These are phyloP conservation scores for Parazoanthus darwini DNA, from an alignment of 92 coral and sea anemone genomes.

Conservation along the genomic window DNA sequence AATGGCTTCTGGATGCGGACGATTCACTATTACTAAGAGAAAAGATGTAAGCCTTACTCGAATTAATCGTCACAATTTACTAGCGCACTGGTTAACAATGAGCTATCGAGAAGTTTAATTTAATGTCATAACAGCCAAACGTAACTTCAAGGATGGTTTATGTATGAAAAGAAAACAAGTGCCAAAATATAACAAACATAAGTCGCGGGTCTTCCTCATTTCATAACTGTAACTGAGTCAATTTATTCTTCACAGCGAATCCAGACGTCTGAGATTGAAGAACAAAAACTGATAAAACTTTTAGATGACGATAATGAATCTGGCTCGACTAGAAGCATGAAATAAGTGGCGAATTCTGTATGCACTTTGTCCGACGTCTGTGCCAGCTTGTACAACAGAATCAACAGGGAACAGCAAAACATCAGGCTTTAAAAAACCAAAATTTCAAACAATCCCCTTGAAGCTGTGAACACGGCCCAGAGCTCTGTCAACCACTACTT, in stretches of 20 bases:
- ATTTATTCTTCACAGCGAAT: neutral
- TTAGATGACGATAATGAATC: neutral
- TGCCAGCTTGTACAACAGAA: slow-evolving; percentile 40
- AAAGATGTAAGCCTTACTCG: slow-evolving; percentile 39
- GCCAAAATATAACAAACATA: slow-evolving; percentile 46
- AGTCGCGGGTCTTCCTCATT: slow-evolving; percentile 25
- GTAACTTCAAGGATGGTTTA: slow-evolving; percentile 74
- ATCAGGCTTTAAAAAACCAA: slow-evolving; percentile 37
- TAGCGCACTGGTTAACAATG: slow-evolving; percentile 67
- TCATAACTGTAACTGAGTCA: slow-evolving; percentile 23
- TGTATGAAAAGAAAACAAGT: slow-evolving; percentile 58
- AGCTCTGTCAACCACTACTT: slow-evolving; percentile 18
- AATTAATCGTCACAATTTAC: slow-evolving; percentile 73
- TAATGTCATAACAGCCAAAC: slow-evolving; percentile 78
- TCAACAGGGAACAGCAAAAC: slow-evolving; percentile 50
- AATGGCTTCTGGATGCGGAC: slow-evolving; percentile 48
- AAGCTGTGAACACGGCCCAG: slow-evolving; percentile 14
- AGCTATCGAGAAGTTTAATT: slow-evolving; percentile 79
- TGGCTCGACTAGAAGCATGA: neutral
- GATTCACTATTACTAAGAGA: slow-evolving; percentile 36
- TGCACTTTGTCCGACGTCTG: slow-evolving; percentile 48
- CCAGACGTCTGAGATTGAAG: slow-evolving; percentile 7
- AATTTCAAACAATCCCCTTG: slow-evolving; percentile 42
- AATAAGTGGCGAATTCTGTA: neutral
- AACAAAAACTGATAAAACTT: slow-evolving; percentile 16